These are phyloP conservation scores for Peucedramus taeniatus DNA, from an alignment of 2,113 vertebrate genomes.

Conservation along the genomic window DNA sequence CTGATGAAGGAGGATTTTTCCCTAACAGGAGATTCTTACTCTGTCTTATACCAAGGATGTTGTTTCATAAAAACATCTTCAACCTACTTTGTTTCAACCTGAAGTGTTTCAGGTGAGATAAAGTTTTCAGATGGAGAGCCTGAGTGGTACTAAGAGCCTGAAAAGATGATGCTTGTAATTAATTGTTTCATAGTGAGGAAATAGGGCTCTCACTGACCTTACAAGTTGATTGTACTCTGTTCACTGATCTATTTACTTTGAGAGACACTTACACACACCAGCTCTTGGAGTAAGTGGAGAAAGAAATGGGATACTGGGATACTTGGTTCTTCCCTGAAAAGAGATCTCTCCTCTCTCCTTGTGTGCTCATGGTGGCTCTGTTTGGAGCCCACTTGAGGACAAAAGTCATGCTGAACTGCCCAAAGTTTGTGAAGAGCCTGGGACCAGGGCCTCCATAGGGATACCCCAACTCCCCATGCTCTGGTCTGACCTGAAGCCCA, in stretches of 20 bases:
- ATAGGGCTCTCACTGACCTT: background rate
- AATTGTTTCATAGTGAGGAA: background rate
- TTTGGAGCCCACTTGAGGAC: background rate
- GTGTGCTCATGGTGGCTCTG: background rate
- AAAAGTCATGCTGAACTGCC: background rate
- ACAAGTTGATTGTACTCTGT: background rate
- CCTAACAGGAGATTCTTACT: background rate
- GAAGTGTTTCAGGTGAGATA: background rate
- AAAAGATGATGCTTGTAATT: background rate
- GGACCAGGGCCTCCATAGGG: accelerated
- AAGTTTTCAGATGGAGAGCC: background rate
- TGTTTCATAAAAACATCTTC: background rate
- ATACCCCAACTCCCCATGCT: background rate
- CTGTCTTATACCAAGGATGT: background rate
- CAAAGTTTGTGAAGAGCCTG: background rate
- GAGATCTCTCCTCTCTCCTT: background rate
- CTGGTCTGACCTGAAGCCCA: background rate
- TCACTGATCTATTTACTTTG: background rate
- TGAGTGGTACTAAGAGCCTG: background rate
- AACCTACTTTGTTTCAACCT: background rate
- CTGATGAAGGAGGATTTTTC: background rate
- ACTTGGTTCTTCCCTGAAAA: background rate
- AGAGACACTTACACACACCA: background rate
- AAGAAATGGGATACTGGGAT: background rate
- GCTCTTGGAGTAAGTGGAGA: background rate